Evolutionary conservation across 2,888 invertebrate species (phyloP).

Genomic region (Cataglyphis cursor): DNA sequence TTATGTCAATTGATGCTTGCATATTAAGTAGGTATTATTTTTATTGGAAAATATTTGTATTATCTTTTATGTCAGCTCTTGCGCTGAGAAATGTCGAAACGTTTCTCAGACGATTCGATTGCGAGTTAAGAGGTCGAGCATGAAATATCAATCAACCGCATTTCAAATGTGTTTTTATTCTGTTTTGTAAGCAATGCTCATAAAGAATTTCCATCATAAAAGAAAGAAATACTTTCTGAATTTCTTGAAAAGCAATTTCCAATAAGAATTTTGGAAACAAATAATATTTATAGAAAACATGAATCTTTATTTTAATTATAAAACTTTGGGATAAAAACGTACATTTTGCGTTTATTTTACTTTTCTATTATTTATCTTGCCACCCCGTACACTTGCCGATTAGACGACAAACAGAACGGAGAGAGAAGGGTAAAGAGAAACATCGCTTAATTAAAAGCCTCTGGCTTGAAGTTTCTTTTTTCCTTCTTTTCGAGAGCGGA

Average conservation of each 20-base stretch:
- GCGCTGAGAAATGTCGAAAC: constrained; percentile 18
- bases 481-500: constrained; percentile 42
- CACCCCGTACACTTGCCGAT: background rate
- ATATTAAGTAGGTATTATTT: constrained; percentile 16
- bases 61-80: background rate
- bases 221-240: background rate
- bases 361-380: constrained; percentile 39
- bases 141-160: constrained; percentile 17
- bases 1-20: background rate
- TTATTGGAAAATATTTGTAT: constrained; percentile 26
- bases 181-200: background rate
- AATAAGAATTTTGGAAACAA: constrained; percentile 5
- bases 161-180: constrained; percentile 15
- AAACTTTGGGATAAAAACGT: background rate
- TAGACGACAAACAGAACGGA: constrained; percentile 21
- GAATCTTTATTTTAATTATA: background rate
- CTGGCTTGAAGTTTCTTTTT: constrained; percentile 60
- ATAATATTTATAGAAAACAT: background rate
- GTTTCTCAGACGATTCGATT: constrained; percentile 4
- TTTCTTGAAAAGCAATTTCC: background rate
- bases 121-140: constrained; percentile 1
- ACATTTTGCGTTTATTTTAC: constrained; percentile 12
- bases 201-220: background rate
- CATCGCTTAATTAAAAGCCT: constrained; percentile 69
- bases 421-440: constrained; percentile 15